Percentiles rank a stretch among this genome's conserved stretches.
Evolutionary conservation across 2,888 invertebrate species (phyloP).

Genomic region (Pollenia labialis): DNA sequence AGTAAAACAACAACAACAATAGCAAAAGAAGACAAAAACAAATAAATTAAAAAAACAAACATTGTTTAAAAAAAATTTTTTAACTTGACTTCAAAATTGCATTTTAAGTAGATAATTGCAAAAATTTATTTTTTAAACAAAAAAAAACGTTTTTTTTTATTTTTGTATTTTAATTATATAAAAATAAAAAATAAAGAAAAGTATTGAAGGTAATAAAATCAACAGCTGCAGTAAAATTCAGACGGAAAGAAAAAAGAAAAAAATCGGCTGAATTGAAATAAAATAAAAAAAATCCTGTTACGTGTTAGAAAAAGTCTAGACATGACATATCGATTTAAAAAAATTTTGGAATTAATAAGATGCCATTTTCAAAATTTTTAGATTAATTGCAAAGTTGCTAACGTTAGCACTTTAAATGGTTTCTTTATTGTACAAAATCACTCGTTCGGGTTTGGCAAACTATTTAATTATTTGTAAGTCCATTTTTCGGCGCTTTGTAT

Average conservation of each 20-base stretch:
- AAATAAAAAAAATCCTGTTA: not conserved
- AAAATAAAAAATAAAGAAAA: constrained; percentile 38
- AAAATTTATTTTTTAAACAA: constrained; percentile 43
- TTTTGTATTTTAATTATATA: constrained; percentile 40
- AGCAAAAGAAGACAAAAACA: constrained; percentile 13
- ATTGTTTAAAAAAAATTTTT: constrained; percentile 20
- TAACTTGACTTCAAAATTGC: constrained; percentile 44
- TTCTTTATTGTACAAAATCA: too few relatives aligned
- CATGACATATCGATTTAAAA: too few relatives aligned
- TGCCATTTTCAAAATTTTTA: too few relatives aligned
- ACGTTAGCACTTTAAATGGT: too few relatives aligned
- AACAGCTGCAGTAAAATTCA: constrained; percentile 10
- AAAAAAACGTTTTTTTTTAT: constrained; percentile 24
- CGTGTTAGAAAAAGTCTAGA: too few relatives aligned
- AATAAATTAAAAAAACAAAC: constrained; percentile 54
- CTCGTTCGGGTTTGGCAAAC: too few relatives aligned
- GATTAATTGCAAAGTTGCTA: not conserved
- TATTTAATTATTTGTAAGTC: too few relatives aligned
- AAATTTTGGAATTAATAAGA: too few relatives aligned
- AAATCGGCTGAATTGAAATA: not conserved
- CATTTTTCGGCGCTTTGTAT: too few relatives aligned
- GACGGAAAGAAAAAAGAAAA: constrained; percentile 3
- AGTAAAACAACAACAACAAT: constrained; percentile 22
- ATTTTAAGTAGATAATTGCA: constrained; percentile 52
- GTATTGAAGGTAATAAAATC: constrained; percentile 36